These are phyloP conservation scores for Rhinogobius similis DNA, from an alignment of 2,113 vertebrate genomes.

Conservation along the genomic window DNA sequence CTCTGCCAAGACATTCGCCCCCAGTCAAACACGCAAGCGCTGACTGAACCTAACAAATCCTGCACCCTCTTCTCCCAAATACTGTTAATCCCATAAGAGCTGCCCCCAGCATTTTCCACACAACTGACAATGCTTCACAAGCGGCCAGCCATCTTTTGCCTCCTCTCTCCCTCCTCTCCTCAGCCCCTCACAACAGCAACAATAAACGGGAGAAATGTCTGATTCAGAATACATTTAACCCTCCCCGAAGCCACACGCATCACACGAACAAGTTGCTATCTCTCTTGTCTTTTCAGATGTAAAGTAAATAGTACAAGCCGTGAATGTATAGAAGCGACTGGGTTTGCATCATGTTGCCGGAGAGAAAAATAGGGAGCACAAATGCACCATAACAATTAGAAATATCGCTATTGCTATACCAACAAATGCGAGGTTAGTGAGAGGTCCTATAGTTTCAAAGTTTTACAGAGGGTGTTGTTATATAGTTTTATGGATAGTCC, in stretches of 20 bases:
- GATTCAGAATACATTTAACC: slow-evolving; percentile 40
- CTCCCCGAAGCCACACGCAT: slow-evolving; percentile 15
- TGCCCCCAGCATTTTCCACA: slow-evolving; percentile 43
- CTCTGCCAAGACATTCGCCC: slow-evolving; percentile 44
- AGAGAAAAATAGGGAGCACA: background rate
- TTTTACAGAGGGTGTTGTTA: background rate
- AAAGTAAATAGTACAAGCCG: slow-evolving; percentile 13
- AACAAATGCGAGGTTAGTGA: background rate
- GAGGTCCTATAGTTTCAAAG: background rate
- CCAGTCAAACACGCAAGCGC: slow-evolving; percentile 21
- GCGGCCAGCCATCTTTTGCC: slow-evolving; percentile 36
- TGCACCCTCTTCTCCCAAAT: slow-evolving; percentile 40
- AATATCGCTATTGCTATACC: background rate
- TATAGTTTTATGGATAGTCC: background rate
- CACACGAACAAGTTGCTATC: background rate
- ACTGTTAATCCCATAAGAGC: slow-evolving; percentile 60
- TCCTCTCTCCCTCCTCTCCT: slow-evolving; percentile 4
- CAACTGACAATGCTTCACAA: slow-evolving; percentile 44
- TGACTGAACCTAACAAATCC: slow-evolving; percentile 40
- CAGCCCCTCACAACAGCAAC: slow-evolving; percentile 35
- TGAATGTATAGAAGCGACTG: slow-evolving; percentile 7
- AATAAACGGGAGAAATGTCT: slow-evolving; percentile 42
- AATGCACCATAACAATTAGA: background rate
- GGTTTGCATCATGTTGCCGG: slow-evolving; percentile 4
- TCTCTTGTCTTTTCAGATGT: background rate